Evolutionary conservation across 2,888 invertebrate species (phyloP).

Genomic region (Cetonia aurata): DNA sequence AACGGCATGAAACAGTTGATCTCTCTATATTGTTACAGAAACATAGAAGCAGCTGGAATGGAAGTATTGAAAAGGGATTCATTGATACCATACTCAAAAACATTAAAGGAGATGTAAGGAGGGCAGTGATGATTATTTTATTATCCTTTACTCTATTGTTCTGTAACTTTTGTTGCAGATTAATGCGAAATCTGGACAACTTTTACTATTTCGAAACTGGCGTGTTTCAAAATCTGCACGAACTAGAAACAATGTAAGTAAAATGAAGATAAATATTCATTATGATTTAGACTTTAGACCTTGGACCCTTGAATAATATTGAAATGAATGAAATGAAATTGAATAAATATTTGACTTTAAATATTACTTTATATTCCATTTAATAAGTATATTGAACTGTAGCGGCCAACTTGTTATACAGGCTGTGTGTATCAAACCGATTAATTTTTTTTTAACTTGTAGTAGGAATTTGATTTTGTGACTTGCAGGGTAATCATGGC

Average conservation of each 20-base stretch:
- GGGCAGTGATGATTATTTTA: slow-evolving; percentile 11
- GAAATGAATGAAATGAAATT: no score
- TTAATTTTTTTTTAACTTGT: no score
- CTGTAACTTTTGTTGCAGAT: slow-evolving; percentile 55
- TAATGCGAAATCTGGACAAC: slow-evolving; percentile 60
- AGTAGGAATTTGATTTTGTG: no score
- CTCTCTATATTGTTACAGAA: slow-evolving; percentile 56
- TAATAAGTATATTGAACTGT: no score
- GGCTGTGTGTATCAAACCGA: no score
- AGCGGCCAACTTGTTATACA: no score
- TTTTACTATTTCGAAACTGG: slow-evolving; percentile 63
- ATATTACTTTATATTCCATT: no score
- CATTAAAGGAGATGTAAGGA: slow-evolving; percentile 64
- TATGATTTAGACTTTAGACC: background rate
- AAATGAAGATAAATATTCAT: background rate
- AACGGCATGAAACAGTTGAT: no score
- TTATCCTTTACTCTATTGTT: slow-evolving; percentile 2
- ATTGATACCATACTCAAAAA: slow-evolving; percentile 59
- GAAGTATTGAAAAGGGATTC: slow-evolving; percentile 62
- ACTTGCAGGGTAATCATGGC: no score
- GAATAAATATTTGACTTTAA: slow-evolving; percentile 2
- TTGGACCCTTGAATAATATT: background rate
- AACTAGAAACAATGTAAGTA: slow-evolving; percentile 63
- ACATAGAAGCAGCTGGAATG: slow-evolving; percentile 63
- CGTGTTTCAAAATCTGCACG: slow-evolving; percentile 59